Conservation (phyloP, 2,888 invertebrate species). For the Neoitamus cyanurus region DNA sequence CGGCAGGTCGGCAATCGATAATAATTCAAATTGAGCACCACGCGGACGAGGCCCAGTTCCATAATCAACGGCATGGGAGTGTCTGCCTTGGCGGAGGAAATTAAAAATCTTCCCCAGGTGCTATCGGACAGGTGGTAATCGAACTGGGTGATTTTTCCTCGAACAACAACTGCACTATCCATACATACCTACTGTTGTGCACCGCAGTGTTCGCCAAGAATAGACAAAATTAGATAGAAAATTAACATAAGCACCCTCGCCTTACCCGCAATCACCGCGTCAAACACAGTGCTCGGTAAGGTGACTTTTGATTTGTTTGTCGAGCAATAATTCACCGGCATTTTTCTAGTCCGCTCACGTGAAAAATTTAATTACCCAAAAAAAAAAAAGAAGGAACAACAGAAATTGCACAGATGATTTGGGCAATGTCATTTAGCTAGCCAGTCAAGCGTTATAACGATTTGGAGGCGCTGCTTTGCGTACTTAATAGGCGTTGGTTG, state of each 20-base stretch:
- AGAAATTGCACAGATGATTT: conserved; percentile 12
- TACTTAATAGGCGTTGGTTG: neutral
- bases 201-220: neutral
- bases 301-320: neutral
- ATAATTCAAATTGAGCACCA: neutral
- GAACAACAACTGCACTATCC: neutral
- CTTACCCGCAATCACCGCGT: neutral
- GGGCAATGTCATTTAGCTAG: neutral
- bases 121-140: neutral
- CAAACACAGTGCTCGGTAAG: neutral
- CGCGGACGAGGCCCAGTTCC: neutral
- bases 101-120: conserved; percentile 2
- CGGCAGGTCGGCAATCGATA: neutral
- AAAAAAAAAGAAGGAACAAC: neutral
- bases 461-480: neutral
- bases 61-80: neutral
- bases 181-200: neutral
- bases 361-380: conserved; percentile 24
- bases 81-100: conserved; percentile 7
- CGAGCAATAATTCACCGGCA: neutral
- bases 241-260: neutral
- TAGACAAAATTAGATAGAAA: neutral
- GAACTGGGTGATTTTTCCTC: neutral
- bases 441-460: conserved; percentile 20
- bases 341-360: conserved; percentile 2